phyloP scores from a whole-genome alignment of 2,888 invertebrate species.

The Auanema freiburgensis region DNA sequence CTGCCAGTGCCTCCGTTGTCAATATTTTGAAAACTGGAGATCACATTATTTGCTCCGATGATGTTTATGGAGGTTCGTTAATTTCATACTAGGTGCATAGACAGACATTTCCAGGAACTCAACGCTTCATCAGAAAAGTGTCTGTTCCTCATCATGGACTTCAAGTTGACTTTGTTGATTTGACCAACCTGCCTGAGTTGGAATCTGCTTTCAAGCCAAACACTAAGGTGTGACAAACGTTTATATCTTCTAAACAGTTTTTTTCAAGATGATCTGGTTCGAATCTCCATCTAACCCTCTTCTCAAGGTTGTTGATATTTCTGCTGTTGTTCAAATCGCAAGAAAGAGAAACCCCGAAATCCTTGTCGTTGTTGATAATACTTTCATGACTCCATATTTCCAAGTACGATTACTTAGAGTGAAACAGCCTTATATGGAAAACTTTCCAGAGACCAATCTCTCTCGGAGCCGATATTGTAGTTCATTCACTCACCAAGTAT shows the following conservation, averaged over 20 bases:
- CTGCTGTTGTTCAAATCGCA: constrained; percentile 68
- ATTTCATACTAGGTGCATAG: too few species aligned
- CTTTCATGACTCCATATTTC: constrained; percentile 72
- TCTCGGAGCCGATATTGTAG: constrained; percentile 85
- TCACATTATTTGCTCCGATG: constrained; percentile 86
- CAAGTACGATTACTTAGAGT: constrained; percentile 47
- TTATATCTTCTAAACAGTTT: background rate
- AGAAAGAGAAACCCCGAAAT: constrained; percentile 69
- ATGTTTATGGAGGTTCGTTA: constrained; percentile 83
- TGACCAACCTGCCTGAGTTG: constrained; percentile 74
- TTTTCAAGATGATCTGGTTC: constrained; percentile 77
- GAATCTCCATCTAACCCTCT: constrained; percentile 96
- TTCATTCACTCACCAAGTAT: constrained; percentile 93
- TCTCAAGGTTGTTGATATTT: constrained; percentile 85
- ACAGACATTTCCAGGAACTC: constrained; percentile 48
- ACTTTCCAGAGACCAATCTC: constrained; percentile 78
- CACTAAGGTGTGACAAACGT: constrained; percentile 76
- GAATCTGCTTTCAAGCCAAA: constrained; percentile 76
- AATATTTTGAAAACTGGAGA: constrained; percentile 82
- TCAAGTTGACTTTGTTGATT: constrained; percentile 78
- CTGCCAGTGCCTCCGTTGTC: constrained; percentile 78
- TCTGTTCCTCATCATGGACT: constrained; percentile 73
- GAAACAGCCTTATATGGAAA: too few species aligned
- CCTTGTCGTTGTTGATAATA: constrained; percentile 83
- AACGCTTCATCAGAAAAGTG: constrained; percentile 70